Base-by-base conservation (phyloP, 64 coral and sea anemone genomes). In the Catalaphyllia jardinei region DNA sequence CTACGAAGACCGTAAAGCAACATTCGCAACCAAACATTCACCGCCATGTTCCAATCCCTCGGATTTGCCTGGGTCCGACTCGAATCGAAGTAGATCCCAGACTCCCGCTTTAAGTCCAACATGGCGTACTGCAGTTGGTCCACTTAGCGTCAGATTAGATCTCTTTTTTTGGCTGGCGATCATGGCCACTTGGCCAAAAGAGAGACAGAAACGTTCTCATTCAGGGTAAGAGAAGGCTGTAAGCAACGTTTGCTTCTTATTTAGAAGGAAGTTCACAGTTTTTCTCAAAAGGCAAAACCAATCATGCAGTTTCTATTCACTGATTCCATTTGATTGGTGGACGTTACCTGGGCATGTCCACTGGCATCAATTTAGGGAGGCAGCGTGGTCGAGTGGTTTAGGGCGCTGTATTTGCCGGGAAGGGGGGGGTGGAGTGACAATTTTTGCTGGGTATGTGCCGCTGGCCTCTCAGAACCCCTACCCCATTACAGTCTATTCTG, bases 1-100 rank as follows among this genome's bases (percentile, higher is more conserved):
- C 88, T 77, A 38, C 82, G 88, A 29, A 90, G 57, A 1, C 88
- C 88, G 67, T 90, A 90, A 78, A 90, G 61, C 22, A 90, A 80
- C 19, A 89, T 62, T 49, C 88, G 54, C 12, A 73, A 49, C 77
- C 88, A 90, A 13, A 81, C 62, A 72, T 74, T 90, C 1, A 90
- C 74, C 39, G 74, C 35, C 74, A 77, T 77, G 15, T 49, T 49
- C 22, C 65, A 25, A 11, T 11, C 24, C 22, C 22, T 69, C 22
- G 65, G 65, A 4, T 5, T 69, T 69, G 4, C 25, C 22, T 10
- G 25, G 65, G n/a, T n/a, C 25, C 65, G 63, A 67, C 24, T 57
- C 54, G 10, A 11, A 0, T 16, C 15, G 0, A 25, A 25, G 65
- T 69, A 25, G 22, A 7, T n/a, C 25, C 65, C 65, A 69, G 65